phyloP scores from a whole-genome alignment of 2,888 invertebrate species.

The Scrobipalpa atriplicella region DNA sequence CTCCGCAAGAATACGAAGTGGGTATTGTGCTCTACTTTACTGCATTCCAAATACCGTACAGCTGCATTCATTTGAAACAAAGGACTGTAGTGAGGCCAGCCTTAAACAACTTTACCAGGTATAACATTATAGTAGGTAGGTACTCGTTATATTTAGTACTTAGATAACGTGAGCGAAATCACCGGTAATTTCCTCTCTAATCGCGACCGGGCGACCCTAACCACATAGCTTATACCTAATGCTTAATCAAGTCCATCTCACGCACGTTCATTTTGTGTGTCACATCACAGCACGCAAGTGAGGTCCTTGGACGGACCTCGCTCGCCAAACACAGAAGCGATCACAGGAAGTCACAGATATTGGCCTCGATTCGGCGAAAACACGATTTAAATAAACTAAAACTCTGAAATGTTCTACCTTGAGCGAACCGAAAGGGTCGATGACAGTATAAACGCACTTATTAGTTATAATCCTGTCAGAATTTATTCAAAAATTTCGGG shows the following conservation, averaged over 20 bases:
- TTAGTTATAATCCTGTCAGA: too few species aligned
- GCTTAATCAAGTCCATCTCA: constrained; percentile 17
- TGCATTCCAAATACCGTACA: neutral
- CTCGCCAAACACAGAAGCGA: constrained; percentile 13
- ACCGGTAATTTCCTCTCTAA: too few species aligned
- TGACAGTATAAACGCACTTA: too few species aligned
- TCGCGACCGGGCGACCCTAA: neutral
- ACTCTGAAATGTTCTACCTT: too few species aligned
- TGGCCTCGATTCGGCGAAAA: too few species aligned
- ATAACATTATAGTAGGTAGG: neutral
- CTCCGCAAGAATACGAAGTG: neutral
- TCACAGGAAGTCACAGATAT: constrained; percentile 39
- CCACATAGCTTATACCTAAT: constrained; percentile 13
- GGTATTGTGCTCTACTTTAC: constrained; percentile 1
- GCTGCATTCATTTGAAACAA: constrained; percentile 2
- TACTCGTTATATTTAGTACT: neutral
- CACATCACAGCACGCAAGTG: neutral
- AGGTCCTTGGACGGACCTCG: constrained; percentile 35
- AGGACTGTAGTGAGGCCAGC: neutral
- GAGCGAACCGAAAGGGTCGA: too few species aligned
- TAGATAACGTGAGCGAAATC: neutral
- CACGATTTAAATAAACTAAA: too few species aligned
- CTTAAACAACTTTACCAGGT: neutral
- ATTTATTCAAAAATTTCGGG: too few species aligned
- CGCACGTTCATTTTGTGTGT: neutral